Percentiles rank a stretch among this genome's conserved stretches.
Evolutionary conservation across 2,888 invertebrate genomes (phyloP).

Genomic region (Cabera pusaria): DNA sequence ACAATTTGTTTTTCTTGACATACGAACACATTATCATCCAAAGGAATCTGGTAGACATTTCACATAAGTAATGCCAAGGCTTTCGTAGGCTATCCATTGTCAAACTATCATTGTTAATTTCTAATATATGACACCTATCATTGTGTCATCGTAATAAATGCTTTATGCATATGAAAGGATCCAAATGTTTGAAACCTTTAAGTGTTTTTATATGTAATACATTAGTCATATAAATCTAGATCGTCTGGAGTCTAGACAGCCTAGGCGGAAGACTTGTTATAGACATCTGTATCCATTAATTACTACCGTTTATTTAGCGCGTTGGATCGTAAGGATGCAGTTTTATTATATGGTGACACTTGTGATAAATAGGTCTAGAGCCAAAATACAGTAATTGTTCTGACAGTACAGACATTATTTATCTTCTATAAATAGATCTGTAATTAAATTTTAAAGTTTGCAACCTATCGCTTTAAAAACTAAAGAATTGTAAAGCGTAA

Average conservation of each 20-base stretch:
- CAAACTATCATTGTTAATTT: constrained; percentile 65
- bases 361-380: constrained; percentile 3
- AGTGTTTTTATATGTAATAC: constrained; percentile 25
- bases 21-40: constrained; percentile 72
- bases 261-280: constrained; percentile 14
- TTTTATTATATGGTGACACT: constrained; percentile 9
- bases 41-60: constrained; percentile 70
- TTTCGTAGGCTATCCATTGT: constrained; percentile 67
- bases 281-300: constrained; percentile 13
- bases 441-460: too few relatives aligned
- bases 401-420: too few relatives aligned
- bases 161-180: constrained; percentile 22
- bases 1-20: too few relatives aligned
- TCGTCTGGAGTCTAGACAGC: constrained; percentile 11
- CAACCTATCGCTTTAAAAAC: too few relatives aligned
- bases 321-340: constrained; percentile 1
- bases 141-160: constrained; percentile 50
- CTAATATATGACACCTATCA: constrained; percentile 51
- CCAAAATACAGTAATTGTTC: too few relatives aligned
- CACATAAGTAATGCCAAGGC: constrained; percentile 78
- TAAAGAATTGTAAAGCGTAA: too few relatives aligned
- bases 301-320: too few relatives aligned
- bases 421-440: too few relatives aligned
- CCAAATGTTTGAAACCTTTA: constrained; percentile 24
- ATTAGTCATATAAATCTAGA: constrained; percentile 24